Evolutionary conservation across 2,888 invertebrate species (phyloP).

Genomic region (Conistra vaccinii): DNA sequence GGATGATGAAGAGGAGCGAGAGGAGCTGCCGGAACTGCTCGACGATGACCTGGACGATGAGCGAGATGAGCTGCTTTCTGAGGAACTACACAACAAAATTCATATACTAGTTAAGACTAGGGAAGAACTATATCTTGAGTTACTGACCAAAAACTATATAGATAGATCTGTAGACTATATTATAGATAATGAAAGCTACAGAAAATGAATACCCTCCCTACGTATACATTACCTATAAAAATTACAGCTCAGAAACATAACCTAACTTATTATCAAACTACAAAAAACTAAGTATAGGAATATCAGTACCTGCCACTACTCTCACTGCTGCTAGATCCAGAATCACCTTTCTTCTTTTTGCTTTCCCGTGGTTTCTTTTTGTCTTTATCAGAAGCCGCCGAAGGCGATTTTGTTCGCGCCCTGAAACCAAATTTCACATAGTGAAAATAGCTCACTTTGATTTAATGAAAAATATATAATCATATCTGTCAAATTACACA

Average conservation of each 20-base stretch:
- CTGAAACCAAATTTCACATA: conserved; percentile 80
- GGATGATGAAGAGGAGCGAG: conserved; percentile 91
- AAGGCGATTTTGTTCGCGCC: conserved; percentile 94
- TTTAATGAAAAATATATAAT: background rate
- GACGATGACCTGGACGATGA: conserved; percentile 95
- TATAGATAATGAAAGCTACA: background rate
- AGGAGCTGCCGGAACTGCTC: conserved; percentile 92
- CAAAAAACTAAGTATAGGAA: background rate
- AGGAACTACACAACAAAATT: conserved; percentile 90
- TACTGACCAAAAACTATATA: background rate
- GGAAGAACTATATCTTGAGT: too few relatives aligned
- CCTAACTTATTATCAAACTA: conserved; percentile 21
- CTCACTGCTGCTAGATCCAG: conserved; percentile 95
- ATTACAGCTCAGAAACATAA: conserved; percentile 29
- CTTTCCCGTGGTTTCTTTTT: conserved; percentile 92
- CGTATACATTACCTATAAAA: background rate
- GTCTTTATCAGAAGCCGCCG: conserved; percentile 93
- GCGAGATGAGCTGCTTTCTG: conserved; percentile 95
- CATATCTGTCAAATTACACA: conserved; percentile 32
- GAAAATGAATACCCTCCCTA: background rate
- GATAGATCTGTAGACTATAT: background rate
- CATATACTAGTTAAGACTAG: background rate
- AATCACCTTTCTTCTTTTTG: conserved; percentile 92
- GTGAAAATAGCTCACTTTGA: conserved; percentile 9
- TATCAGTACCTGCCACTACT: conserved; percentile 92